phyloP scores from a whole-genome alignment of 2,797 vertebrate species.

The Anas bahamensis region DNA sequence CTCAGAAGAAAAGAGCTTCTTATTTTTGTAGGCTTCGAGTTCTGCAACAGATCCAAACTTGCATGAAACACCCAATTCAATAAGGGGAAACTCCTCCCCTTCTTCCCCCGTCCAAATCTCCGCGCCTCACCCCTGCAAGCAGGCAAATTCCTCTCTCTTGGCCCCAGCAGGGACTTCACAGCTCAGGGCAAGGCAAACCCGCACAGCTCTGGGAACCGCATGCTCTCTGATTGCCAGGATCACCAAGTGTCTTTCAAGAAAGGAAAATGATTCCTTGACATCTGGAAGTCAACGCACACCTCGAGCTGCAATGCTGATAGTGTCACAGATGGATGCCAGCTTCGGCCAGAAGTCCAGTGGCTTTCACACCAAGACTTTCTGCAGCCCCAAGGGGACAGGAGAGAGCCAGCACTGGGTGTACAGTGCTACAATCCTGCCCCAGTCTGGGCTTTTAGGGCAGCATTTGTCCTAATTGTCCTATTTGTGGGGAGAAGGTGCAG shows the following conservation, averaged over 20 bases:
- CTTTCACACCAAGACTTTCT: not conserved
- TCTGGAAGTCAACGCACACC: not conserved
- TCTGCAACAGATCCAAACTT: constrained; percentile 36
- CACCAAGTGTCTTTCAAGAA: not conserved
- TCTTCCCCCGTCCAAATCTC: not conserved
- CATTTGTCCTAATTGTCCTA: not conserved
- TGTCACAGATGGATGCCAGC: not conserved
- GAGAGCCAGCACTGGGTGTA: not conserved
- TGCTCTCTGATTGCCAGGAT: not conserved
- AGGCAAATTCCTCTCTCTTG: not conserved
- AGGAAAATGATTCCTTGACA: not conserved
- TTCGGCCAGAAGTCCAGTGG: not conserved
- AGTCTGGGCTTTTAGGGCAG: not conserved
- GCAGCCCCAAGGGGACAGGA: not conserved
- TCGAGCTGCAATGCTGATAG: not conserved
- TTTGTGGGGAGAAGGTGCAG: not conserved
- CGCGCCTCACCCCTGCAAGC: not conserved
- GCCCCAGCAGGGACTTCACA: not conserved
- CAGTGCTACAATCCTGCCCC: not conserved
- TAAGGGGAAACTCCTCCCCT: constrained; percentile 16
- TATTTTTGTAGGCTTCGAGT: constrained; percentile 12
- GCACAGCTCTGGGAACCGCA: not conserved
- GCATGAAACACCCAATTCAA: constrained; percentile 39
- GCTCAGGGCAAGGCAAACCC: not conserved
- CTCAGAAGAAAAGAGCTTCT: constrained; percentile 30